phyloP scores from a whole-genome alignment of 2,113 vertebrate species.

The Seriola dumerili region DNA sequence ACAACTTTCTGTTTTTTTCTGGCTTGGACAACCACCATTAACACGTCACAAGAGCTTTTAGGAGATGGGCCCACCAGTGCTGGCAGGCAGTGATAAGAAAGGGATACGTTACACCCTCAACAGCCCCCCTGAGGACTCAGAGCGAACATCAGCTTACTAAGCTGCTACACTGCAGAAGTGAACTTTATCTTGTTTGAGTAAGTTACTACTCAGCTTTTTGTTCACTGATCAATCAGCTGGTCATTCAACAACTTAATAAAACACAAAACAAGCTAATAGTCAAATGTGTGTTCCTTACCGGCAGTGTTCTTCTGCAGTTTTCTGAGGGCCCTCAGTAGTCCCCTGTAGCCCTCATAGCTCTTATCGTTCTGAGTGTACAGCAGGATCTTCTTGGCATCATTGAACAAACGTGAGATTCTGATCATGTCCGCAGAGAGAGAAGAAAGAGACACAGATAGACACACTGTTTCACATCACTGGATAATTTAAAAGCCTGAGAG shows the following conservation, averaged over 20 bases:
- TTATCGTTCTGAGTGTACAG: constrained; percentile 93
- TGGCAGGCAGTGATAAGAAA: constrained; percentile 52
- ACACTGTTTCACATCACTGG: background rate
- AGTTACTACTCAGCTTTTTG: background rate
- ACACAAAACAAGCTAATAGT: background rate
- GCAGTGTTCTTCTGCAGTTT: constrained; percentile 87
- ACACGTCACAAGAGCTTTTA: background rate
- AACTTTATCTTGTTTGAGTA: background rate
- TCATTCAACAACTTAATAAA: background rate
- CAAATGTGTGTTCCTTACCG: constrained; percentile 81
- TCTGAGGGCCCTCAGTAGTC: constrained; percentile 83
- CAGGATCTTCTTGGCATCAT: constrained; percentile 92
- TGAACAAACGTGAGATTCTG: constrained; percentile 86
- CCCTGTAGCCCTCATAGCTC: constrained; percentile 86
- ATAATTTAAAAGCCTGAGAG: background rate
- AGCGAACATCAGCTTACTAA: constrained; percentile 7
- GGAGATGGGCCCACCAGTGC: background rate
- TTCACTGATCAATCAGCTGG: background rate
- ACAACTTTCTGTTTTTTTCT: constrained; percentile 4
- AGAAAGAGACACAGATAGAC: background rate
- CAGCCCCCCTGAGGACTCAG: background rate
- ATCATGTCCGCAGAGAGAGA: background rate
- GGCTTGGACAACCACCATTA: background rate
- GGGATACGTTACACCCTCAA: background rate
- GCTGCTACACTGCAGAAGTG: background rate